phyloP scores from a whole-genome alignment of 1,140 invertebrate species.

The Physella acuta region DNA sequence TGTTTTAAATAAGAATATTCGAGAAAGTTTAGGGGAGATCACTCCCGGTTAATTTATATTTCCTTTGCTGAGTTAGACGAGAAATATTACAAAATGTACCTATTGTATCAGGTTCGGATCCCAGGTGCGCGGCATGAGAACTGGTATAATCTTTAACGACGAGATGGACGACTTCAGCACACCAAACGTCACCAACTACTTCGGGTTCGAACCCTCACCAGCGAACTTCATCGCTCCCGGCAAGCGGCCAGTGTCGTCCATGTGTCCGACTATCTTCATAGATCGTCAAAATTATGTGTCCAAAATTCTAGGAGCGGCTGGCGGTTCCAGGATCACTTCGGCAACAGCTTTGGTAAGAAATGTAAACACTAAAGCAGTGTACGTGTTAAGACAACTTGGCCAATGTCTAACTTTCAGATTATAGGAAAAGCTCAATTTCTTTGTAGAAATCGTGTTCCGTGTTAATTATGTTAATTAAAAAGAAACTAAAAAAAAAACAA shows the following conservation, averaged over 20 bases:
- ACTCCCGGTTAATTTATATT: too few relatives aligned
- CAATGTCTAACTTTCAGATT: too few relatives aligned
- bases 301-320: slow-evolving; percentile 83
- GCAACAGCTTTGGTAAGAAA: slow-evolving; percentile 73
- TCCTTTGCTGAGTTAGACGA: too few relatives aligned
- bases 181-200: slow-evolving; percentile 73
- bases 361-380: not conserved
- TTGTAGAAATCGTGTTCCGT: too few relatives aligned
- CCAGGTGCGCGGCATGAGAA: slow-evolving; percentile 64
- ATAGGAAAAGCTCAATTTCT: too few relatives aligned
- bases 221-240: slow-evolving; percentile 77
- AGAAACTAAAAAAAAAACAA: too few relatives aligned
- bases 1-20: too few relatives aligned
- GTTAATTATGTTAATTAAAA: too few relatives aligned
- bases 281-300: slow-evolving; percentile 68
- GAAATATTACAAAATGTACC: too few relatives aligned
- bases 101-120: slow-evolving; percentile 64
- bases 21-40: too few relatives aligned
- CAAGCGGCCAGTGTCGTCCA: slow-evolving; percentile 88
- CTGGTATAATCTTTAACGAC: slow-evolving; percentile 90
- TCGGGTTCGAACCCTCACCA: slow-evolving; percentile 65
- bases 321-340: slow-evolving; percentile 86
- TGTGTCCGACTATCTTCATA: slow-evolving; percentile 82
- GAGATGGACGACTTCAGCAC: slow-evolving; percentile 95
- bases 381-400: too few relatives aligned